A percentile compares a stretch with the other conserved stretches of the same genome.
These are phyloP conservation scores for Drosophila tristis DNA, from an alignment of 1,140 invertebrate species.

Conservation along the genomic window DNA sequence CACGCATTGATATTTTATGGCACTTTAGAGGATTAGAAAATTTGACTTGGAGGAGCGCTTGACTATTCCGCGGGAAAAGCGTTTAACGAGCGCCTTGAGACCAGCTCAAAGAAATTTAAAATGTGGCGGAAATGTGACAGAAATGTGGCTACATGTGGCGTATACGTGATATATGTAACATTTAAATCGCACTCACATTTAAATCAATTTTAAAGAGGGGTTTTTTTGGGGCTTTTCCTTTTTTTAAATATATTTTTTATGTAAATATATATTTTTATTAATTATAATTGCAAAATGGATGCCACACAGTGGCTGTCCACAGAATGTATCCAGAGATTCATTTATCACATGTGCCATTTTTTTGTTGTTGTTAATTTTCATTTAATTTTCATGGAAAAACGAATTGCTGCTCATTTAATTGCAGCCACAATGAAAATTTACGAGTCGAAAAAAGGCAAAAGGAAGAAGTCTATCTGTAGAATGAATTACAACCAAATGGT, in stretches of 20 bases:
- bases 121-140: conserved; percentile 13
- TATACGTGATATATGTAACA: conserved; percentile 42
- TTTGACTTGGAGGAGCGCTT: conserved; percentile 21
- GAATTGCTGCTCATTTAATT: conserved; percentile 60
- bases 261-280: conserved; percentile 29
- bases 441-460: conserved; percentile 24
- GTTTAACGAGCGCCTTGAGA: conserved; percentile 47
- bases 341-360: conserved; percentile 58
- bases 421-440: conserved; percentile 63
- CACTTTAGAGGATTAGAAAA: conserved; percentile 40
- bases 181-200: conserved; percentile 54
- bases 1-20: conserved; percentile 49
- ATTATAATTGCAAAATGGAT: conserved; percentile 54
- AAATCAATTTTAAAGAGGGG: conserved; percentile 58
- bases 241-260: not conserved
- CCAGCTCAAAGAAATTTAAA: conserved; percentile 52
- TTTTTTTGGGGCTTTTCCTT: conserved; percentile 1
- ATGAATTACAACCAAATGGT: not conserved
- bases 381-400: conserved; percentile 25
- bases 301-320: conserved; percentile 8
- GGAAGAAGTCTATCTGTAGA: conserved; percentile 7
- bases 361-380: conserved; percentile 8
- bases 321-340: conserved; percentile 25
- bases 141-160: conserved; percentile 11
- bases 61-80: conserved; percentile 36